Conservation (phyloP, 2,797 vertebrate species). For the Mus minutoides region DNA sequence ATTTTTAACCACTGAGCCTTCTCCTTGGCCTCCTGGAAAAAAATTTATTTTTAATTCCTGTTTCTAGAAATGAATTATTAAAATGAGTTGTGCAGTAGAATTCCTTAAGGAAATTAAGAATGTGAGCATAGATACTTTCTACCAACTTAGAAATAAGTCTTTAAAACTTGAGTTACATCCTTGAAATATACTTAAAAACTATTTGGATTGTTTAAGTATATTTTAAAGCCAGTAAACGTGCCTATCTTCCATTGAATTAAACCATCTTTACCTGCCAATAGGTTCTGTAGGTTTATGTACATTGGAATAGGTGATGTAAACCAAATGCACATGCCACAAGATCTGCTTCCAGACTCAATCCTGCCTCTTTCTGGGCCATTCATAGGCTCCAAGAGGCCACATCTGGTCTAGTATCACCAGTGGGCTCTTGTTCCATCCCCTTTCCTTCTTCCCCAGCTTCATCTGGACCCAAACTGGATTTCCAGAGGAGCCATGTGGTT, state of each 20-base stretch:
- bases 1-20: background rate
- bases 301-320: background rate
- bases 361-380: background rate
- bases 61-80: slow-evolving; percentile 66
- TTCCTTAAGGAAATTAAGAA: slow-evolving; percentile 31
- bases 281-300: slow-evolving; percentile 1
- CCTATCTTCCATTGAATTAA: slow-evolving; percentile 1
- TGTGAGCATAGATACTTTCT: slow-evolving; percentile 10
- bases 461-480: background rate
- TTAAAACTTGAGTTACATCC: background rate
- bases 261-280: background rate
- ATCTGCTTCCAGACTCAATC: background rate
- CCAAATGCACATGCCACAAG: background rate
- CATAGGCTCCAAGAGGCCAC: background rate
- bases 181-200: slow-evolving; percentile 34
- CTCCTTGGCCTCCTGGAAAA: background rate
- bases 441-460: background rate
- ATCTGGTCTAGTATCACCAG: background rate
- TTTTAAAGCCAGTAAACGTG: slow-evolving; percentile 44
- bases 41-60: slow-evolving; percentile 31
- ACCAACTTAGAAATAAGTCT: slow-evolving; percentile 5
- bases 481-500: background rate
- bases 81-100: slow-evolving; percentile 10
- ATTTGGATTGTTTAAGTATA: slow-evolving; percentile 30
- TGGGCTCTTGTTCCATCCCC: background rate